phyloP scores from a whole-genome alignment of 2,797 vertebrate species.

The Notoglanidium macrostoma region DNA sequence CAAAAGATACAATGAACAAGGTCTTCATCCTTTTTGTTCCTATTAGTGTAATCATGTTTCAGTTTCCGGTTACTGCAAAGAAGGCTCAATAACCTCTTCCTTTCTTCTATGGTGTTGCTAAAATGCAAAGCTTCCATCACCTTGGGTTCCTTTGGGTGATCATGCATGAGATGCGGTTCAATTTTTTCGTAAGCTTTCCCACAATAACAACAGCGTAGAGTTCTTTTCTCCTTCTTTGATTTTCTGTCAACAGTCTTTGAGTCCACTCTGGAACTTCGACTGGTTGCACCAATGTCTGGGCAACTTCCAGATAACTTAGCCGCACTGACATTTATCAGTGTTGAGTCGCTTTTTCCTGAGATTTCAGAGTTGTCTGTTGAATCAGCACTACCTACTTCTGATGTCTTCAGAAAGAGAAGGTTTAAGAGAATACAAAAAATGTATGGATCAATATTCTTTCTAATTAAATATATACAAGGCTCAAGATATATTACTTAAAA shows the following conservation, averaged over 20 bases:
- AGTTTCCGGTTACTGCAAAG: constrained; percentile 20
- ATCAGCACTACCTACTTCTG: constrained; percentile 34
- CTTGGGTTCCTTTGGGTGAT: constrained; percentile 26
- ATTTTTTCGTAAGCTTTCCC: constrained; percentile 29
- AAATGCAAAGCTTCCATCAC: constrained; percentile 33
- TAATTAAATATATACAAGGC: constrained; percentile 29
- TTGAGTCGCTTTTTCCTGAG: constrained; percentile 28
- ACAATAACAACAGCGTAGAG: constrained; percentile 12
- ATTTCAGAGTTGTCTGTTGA: constrained; percentile 39
- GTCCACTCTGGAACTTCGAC: not conserved
- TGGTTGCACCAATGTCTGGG: not conserved
- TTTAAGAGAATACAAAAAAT: constrained; percentile 37
- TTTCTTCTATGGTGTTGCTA: constrained; percentile 36
- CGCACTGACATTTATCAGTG: constrained; percentile 16
- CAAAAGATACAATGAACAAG: constrained; percentile 33
- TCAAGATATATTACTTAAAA: constrained; percentile 17
- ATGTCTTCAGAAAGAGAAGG: constrained; percentile 36
- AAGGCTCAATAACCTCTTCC: constrained; percentile 24
- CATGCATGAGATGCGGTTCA: constrained; percentile 33
- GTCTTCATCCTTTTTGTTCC: constrained; percentile 11
- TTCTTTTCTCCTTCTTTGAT: constrained; percentile 9
- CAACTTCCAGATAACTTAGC: not conserved
- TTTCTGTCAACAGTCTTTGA: not conserved
- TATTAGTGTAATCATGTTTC: not conserved
- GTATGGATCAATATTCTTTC: constrained; percentile 33